Base-by-base conservation (phyloP, 2,113 vertebrate genomes). In the Capra hircus region DNA sequence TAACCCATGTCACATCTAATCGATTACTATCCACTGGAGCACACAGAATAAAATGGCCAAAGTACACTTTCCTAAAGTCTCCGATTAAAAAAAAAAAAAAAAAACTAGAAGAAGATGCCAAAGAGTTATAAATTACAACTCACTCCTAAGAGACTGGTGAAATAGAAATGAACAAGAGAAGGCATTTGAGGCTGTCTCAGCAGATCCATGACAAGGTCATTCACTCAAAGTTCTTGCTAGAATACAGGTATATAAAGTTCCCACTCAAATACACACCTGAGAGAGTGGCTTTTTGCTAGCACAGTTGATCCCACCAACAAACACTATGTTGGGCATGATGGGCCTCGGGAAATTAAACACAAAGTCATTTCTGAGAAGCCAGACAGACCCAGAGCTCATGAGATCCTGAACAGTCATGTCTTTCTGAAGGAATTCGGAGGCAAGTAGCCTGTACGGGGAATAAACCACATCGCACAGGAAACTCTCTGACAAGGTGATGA, bases 301-400 rank as follows among this genome's bases (percentile, higher is more conserved):
- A 40, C 99, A 99, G n/a, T 98, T 99, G 50, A 99, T 90, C 25
- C 99, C 99, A 25, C 99, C 98, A 82, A 99, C 4, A 13, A 97
- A 81, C 77, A 99, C 88, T 98, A 99, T 99, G 94, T 99, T 99
- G 80, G 99, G 99, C 99, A 99, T 99, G 71, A 99, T 2, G 0
- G 99, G 99, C 91, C 50, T 99, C 0, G 99, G 98, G 92, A 98
- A 99, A 6, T 99, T 98, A 27, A 99, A 97, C 7, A 97, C 92
- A 98, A 99, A 99, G 90, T 99, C 99, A 48, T 92, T 89, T 96
- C 98, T 99, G 30, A 99, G 1, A 10, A 99, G 99, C 99, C 99
- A 99, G 91, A 99, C 67, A 3, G 99, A 99, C 1, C 92, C 99
- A 0, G 98, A 57, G 45, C 98, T 94, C 33, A 99, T n/a, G 2